Conservation (phyloP, 2,888 invertebrate genomes). For the Tineola bisselliella region DNA sequence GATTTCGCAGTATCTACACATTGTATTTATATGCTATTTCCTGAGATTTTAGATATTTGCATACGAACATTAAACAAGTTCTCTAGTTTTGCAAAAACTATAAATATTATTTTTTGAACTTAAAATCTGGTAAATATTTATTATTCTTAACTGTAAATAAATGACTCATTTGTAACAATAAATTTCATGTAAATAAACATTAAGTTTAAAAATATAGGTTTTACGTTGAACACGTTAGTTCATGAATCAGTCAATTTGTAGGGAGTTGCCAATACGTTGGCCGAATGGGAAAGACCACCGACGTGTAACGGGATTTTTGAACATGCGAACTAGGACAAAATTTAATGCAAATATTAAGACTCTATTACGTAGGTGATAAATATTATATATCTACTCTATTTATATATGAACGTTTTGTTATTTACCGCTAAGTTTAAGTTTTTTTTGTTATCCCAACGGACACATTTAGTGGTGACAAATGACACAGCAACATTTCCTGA, state of each 20-base stretch:
- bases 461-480: too few species aligned
- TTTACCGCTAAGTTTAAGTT: too few species aligned
- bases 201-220: neutral
- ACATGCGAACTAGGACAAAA: slow-evolving; percentile 3
- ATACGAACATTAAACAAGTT: neutral
- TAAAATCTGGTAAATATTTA: too few species aligned
- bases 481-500: too few species aligned
- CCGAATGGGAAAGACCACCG: slow-evolving; percentile 1
- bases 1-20: neutral
- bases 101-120: too few species aligned
- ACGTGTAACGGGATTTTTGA: neutral
- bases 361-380: neutral
- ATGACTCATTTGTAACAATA: neutral
- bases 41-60: neutral
- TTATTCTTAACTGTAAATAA: too few species aligned
- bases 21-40: neutral
- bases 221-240: neutral
- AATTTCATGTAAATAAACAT: neutral
- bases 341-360: neutral
- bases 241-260: slow-evolving; percentile 5
- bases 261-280: slow-evolving; percentile 1
- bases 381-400: too few species aligned
- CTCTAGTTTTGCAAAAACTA: too few species aligned
- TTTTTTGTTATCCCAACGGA: too few species aligned
- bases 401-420: too few species aligned